phyloP scores from a whole-genome alignment of 1,140 invertebrate species.

The Achroia grisella region DNA sequence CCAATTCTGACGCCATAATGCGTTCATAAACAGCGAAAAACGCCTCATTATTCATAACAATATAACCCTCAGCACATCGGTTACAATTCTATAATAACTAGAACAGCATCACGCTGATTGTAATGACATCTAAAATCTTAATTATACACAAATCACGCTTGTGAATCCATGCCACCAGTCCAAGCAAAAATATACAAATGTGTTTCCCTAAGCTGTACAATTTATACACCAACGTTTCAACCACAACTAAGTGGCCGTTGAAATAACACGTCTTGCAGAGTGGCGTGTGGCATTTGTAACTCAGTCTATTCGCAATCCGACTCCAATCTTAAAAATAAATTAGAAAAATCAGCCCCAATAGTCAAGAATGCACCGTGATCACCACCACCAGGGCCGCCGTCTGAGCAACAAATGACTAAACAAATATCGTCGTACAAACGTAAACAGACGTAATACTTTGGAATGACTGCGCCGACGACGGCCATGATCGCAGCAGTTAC shows the following conservation, averaged over 20 bases:
- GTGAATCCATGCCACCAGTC: conserved; percentile 37
- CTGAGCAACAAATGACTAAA: neutral
- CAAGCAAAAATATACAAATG: conserved; percentile 67
- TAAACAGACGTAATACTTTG: conserved; percentile 7
- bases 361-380: neutral
- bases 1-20: too few species aligned
- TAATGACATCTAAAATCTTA: conserved; percentile 29
- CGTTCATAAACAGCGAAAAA: too few species aligned
- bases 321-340: conserved; percentile 20
- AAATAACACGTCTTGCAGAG: neutral
- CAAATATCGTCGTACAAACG: too few species aligned
- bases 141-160: conserved; percentile 36
- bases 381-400: neutral
- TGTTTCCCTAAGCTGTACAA: conserved; percentile 55
- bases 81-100: neutral
- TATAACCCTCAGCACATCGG: neutral
- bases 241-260: conserved; percentile 10
- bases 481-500: conserved; percentile 4
- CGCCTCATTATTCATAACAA: neutral
- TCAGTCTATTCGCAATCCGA: conserved; percentile 35
- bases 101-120: conserved; percentile 15
- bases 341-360: conserved; percentile 1
- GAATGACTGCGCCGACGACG: conserved; percentile 8
- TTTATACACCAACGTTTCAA: conserved; percentile 42
- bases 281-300: neutral